Base-by-base conservation (phyloP, 2,888 invertebrate species). In the Petrolisthes manimaculis region DNA sequence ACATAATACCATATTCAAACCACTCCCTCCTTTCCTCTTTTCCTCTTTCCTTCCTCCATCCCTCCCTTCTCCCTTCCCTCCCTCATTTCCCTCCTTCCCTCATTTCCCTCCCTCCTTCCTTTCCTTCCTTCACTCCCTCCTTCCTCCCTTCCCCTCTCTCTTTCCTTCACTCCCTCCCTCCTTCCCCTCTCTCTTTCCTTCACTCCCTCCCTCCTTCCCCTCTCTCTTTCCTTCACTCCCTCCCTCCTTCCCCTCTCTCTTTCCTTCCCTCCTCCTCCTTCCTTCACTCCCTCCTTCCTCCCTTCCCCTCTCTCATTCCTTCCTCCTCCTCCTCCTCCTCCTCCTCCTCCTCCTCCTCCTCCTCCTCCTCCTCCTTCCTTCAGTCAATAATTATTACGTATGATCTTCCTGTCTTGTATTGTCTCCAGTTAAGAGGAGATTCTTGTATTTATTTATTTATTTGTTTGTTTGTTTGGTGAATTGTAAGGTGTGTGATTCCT, bases 221-320 rank as follows among this genome's bases (percentile, higher is more conserved):
- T n/a, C n/a, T n/a, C n/a, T n/a, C n/a, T n/a, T n/a, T n/a, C n/a
- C 80, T 55, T 21, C 55, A 53, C 53, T 55, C 53, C 55, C 55
- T 55, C 53, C 80, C 53, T 8, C 53, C 80, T 80, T 53, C 53
- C 80, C 53, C 80, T 80, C 80, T 55, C 80, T 80, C 80, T 55
- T 18, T 80, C n/a, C 53, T 53, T 55, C 55, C 53, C 53, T 55
- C 56, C 55, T 75, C 18, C 9, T 12, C 3, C 9, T 75, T 12
- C 9, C 3, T 3, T n/a, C 37, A 12, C 1, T 24, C 21, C 9
- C 21, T 21, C 21, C 21, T 9, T 75, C 12, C 21, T 24, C 21
- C 21, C 14, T 6, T 61, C 61, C 14, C 8, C 61, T 14, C 14
- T 9, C 14, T 14, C 14, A 61, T 61, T 14, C 14, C 14, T 61